Conservation (phyloP, 2,113 vertebrate genomes). For the Petromus typicus region DNA sequence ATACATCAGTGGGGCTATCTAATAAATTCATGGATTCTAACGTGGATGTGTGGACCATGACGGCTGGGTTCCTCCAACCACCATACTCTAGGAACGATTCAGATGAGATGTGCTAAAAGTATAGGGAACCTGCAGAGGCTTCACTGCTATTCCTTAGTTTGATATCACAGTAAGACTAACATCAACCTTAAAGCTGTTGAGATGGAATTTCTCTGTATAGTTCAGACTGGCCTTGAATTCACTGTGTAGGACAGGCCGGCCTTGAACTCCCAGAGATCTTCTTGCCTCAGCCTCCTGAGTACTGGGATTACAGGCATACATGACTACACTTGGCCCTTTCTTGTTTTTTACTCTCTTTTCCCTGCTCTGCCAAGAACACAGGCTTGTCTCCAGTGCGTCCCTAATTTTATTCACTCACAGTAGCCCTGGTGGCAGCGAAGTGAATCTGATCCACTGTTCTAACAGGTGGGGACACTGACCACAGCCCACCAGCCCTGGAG, state of each 20-base stretch:
- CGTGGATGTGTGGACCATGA: fast-evolving
- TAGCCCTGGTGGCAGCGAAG: neutral
- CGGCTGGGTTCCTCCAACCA: fast-evolving
- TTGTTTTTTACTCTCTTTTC: neutral
- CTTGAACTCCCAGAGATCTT: neutral
- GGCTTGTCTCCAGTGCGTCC: neutral
- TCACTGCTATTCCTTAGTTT: neutral
- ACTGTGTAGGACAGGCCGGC: neutral
- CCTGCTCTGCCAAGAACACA: neutral
- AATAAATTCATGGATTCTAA: neutral
- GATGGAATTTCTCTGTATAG: neutral
- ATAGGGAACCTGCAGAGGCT: neutral
- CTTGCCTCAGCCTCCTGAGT: neutral
- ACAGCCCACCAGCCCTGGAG: neutral
- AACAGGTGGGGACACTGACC: too few relatives aligned
- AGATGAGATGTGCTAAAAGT: neutral
- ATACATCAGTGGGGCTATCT: neutral
- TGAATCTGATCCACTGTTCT: neutral
- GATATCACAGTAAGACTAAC: neutral
- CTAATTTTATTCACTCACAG: neutral
- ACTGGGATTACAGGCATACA: neutral
- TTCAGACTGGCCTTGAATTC: neutral
- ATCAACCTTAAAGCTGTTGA: neutral
- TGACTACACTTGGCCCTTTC: neutral
- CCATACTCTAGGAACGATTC: fast-evolving